Base-by-base conservation (phyloP, 2,113 vertebrate genomes). In the Piaya cayana region DNA sequence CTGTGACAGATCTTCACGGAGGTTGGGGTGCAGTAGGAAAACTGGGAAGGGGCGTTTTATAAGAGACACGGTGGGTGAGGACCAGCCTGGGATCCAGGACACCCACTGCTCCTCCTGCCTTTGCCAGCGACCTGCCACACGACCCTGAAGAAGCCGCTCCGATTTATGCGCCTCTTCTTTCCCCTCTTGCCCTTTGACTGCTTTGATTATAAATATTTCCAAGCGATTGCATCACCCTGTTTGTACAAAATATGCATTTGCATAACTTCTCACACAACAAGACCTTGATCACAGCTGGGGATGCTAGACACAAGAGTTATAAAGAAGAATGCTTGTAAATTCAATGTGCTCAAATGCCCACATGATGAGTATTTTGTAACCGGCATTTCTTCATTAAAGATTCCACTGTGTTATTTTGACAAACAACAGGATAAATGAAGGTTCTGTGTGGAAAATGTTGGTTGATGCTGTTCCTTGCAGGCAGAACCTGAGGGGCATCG, bases 161-260 rank as follows among this genome's bases (percentile, higher is more conserved):
- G n/a, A 47, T 72, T 49, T 26, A 14, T 83, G 34, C 64, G 70
- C 29, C 79, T 64, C 60, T 69, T 45, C 74, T 47, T 88, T 69
- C 70, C 75, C 58, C 50, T 70, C 20, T 62, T 83, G 39, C 56
- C 39, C 37, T 71, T 80, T 87, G 70, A 53, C 64, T 81, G 82
- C 79, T 92, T 88, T 55, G 79, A 77, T 80, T 90, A 62, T 80
- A 8, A 91, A 89, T 59, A 78, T 74, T 88, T 93, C 76, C 85
- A 90, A 86, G 68, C 2, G 60, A 74, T 93, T 95, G 78, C 92
- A 77, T 95, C 93, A 95, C 34, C 36, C 60, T 59, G 47, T 94
- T 94, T 80, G 78, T 20, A 81, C 60, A 88, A 94, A 96, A 88
- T 52, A 88, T 19, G 80, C 22, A 81, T 96, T 88, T 84, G 79